Base-by-base conservation (phyloP, 2,113 vertebrate species). In the Heterocephalus glaber region DNA sequence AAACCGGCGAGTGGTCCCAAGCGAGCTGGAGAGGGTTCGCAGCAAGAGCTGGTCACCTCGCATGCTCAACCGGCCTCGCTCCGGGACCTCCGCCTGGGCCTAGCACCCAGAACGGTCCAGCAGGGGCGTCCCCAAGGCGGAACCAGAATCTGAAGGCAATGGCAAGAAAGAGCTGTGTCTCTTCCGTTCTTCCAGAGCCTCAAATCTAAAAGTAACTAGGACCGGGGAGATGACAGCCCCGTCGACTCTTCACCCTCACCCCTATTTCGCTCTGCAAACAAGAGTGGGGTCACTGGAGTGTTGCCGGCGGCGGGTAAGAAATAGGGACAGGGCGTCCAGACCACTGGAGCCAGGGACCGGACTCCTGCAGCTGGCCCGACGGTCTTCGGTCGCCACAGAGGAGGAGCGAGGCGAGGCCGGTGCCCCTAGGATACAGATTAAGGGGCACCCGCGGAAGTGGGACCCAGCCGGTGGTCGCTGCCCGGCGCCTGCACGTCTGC, bases 1-100 rank as follows among this genome's bases (percentile, higher is more conserved):
- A 28, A 1, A 44, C 47, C 0, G 0, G 16, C 7, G 41, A 52
- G 10, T 22, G 22, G 61, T 2, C 41, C 52, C 41, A 8, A 41
- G 54, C 1, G 26, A 41, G 1, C 3, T 1, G 35, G n/a, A 76
- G 83, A 17, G 54, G 22, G 28, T 44, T 61, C 30, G 1, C 6
- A 7, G 77, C 28, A 26, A 5, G 76, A 38, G 2, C 44, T 12
- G n/a, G 30, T 89, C 94, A 47, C 38, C 68, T 80, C 1, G 3
- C 0, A 6, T n/a, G n/a, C 33, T 61, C 20, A 9, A 14, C n/a
- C 22, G 0, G 14, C 70, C 35, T 66, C 4, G 7, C 79, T 70
- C 56, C 2, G 56, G 4, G 56, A 16, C 56, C 56, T 20, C 44
- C 28, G 24, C 30, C 17, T 5, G 56, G 56, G 58, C 7, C 30